phyloP scores from a whole-genome alignment of 2,888 invertebrate species.

The Drosophila tanythrix region DNA sequence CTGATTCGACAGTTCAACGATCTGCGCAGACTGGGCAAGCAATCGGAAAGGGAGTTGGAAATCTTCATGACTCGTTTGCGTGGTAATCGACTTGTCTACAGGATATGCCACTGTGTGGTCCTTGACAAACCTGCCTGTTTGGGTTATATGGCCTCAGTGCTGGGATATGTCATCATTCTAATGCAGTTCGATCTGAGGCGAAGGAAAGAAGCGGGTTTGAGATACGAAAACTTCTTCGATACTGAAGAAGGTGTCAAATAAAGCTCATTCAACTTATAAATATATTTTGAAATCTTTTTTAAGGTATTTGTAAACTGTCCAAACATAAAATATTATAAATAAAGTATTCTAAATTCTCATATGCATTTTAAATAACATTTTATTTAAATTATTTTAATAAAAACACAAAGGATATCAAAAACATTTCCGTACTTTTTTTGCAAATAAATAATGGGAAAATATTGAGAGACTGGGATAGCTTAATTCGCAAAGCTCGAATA shows the following conservation, averaged over 20 bases:
- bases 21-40: constrained; percentile 6
- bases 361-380: neutral
- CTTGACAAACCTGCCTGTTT: constrained; percentile 55
- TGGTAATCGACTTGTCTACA: constrained; percentile 47
- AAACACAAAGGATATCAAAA: neutral
- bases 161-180: constrained; percentile 56
- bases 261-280: neutral
- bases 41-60: constrained; percentile 53
- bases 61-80: constrained; percentile 31
- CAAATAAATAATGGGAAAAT: constrained; percentile 12
- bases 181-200: constrained; percentile 70
- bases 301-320: neutral
- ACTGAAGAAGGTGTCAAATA: neutral
- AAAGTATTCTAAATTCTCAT: neutral
- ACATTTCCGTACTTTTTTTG: neutral
- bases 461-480: neutral
- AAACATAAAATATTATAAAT: neutral
- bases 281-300: neutral
- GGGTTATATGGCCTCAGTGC: constrained; percentile 45
- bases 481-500: neutral
- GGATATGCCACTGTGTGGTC: constrained; percentile 41
- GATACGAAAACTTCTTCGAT: neutral
- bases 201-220: neutral
- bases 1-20: constrained; percentile 54
- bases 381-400: neutral